These are phyloP conservation scores for Hippopotamus amphibius DNA, from an alignment of 2,113 vertebrate species.

Conservation along the genomic window DNA sequence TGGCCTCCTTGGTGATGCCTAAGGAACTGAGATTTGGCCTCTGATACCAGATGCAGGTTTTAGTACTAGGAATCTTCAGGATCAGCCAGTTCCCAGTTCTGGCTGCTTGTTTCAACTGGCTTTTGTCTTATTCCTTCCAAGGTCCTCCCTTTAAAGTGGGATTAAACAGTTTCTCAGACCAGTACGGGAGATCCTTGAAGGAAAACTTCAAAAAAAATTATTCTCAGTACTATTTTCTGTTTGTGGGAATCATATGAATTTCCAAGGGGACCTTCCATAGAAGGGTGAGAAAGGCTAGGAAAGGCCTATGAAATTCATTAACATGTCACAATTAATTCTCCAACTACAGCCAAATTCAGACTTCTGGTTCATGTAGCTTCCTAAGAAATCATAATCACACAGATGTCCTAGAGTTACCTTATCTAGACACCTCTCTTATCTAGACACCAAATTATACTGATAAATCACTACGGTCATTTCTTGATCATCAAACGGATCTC, in stretches of 20 bases:
- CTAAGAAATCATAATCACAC: neutral
- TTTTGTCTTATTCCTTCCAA: neutral
- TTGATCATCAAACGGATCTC: neutral
- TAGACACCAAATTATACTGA: neutral
- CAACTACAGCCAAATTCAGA: neutral
- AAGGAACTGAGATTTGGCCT: neutral
- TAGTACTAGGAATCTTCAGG: neutral
- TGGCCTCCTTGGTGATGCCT: neutral
- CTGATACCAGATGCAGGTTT: neutral
- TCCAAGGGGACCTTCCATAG: neutral
- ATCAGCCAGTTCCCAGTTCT: neutral
- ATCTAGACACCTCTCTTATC: neutral
- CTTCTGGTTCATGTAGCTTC: neutral
- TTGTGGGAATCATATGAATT: neutral
- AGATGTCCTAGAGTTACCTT: neutral
- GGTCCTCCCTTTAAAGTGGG: neutral
- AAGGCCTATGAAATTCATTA: neutral
- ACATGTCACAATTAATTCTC: neutral
- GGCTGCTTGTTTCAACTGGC: neutral
- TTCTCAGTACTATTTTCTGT: neutral
- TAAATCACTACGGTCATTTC: neutral
- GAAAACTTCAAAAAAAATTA: neutral
- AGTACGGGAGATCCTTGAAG: neutral
- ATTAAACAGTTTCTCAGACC: neutral
- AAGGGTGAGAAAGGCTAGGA: neutral